These are phyloP conservation scores for Odontocerum albicorne DNA, from an alignment of 2,888 invertebrate genomes.

Conservation along the genomic window DNA sequence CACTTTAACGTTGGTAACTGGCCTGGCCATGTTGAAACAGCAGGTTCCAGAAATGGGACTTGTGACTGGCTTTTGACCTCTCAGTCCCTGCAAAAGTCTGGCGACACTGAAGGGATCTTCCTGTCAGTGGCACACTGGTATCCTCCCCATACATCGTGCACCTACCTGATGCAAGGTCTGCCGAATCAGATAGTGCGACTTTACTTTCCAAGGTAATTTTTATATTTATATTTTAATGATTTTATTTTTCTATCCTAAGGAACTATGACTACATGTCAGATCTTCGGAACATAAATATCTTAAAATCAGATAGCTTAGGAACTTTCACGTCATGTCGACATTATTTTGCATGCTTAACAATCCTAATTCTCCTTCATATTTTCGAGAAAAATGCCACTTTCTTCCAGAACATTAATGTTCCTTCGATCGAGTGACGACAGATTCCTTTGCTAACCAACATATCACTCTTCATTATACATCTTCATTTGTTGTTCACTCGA, in stretches of 20 bases:
- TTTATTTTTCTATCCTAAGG: neutral
- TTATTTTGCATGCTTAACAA: no score
- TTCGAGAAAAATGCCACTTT: no score
- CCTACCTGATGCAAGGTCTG: conserved; percentile 85
- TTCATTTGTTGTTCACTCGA: no score
- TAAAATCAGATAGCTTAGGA: no score
- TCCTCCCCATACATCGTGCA: conserved; percentile 89
- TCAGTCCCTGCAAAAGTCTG: conserved; percentile 74
- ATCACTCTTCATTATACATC: no score
- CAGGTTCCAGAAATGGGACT: conserved; percentile 81
- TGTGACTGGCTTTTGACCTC: conserved; percentile 89
- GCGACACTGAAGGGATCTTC: conserved; percentile 86
- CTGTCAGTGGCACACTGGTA: conserved; percentile 93
- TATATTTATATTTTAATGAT: neutral
- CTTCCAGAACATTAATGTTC: no score
- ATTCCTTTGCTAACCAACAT: no score
- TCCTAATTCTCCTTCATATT: no score
- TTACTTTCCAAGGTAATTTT: conserved; percentile 79
- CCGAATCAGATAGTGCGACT: conserved; percentile 85
- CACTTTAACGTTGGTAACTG: conserved; percentile 94
- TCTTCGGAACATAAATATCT: no score
- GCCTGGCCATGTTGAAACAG: conserved; percentile 90
- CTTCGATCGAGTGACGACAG: no score
- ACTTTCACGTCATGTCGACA: no score
- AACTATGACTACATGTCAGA: no score